Evolutionary conservation across 2,888 invertebrate genomes (phyloP), one percentile per base, ranked within the genome.

Genomic region (Drosophila vallismaia): DNA sequence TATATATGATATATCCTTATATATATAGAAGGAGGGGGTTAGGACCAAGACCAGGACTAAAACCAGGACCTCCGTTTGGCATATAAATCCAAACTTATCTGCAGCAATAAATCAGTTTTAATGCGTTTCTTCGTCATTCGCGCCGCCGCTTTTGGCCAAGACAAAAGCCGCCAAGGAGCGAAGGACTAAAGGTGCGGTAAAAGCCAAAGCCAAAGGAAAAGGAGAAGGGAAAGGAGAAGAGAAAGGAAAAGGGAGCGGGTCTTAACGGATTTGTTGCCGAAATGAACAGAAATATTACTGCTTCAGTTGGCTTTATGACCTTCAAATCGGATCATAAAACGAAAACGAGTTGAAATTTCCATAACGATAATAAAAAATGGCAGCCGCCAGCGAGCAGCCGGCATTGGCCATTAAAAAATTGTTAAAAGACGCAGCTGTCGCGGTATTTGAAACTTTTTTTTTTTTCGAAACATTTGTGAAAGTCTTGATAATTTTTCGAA

Each of bases 51-150:
- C 38, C 38, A 3, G 53, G 19, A 19, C n/a, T 29, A 42, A 45
- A 19, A 19, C 19, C 19, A 19, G 40, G 40, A 55, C 36, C 52
- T 59, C 59, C 56, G 56, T 70, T 55, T 60, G 72, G 58, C 55
- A 74, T 82, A 85, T 83, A 85, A 85, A 85, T 80, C 70, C 78
- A 78, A 78, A 75, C 69, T 83, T 84, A 86, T 86, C 84, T 86
- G 74, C 71, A 68, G 72, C 73, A 83, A 84, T 84, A 84, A 84
- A 84, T 84, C 86, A 83, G 80, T 72, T 85, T 85, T 84, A 84
- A 80, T 84, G 80, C 74, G 73, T 70, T 76, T 74, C 57, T 71
- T 56, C 60, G 51, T 46, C 50, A 52, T 71, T 71, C 57, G 46
- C 63, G 63, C 45, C 63, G 63, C 45, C 45, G 45, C 62, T 51